These are phyloP conservation scores for Notothenia rossii DNA, from an alignment of 2,113 vertebrate species.

Conservation along the genomic window DNA sequence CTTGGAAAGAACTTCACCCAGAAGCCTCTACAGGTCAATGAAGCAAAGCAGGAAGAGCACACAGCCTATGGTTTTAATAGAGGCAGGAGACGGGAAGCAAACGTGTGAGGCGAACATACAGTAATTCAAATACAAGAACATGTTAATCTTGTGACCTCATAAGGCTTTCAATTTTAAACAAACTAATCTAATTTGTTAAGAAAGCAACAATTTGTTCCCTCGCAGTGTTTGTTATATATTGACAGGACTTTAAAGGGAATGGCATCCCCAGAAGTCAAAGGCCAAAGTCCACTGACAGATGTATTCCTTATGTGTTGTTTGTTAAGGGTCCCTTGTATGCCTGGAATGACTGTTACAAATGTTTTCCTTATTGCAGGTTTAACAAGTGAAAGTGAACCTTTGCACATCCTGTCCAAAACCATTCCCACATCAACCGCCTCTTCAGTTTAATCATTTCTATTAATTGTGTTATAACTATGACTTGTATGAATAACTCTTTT, in stretches of 20 bases:
- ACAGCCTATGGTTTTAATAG: constrained; percentile 30
- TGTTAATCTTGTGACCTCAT: constrained; percentile 21
- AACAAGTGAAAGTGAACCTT: constrained; percentile 8
- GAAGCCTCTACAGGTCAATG: constrained; percentile 42
- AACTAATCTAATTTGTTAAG: constrained; percentile 24
- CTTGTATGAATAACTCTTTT: neutral
- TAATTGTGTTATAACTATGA: neutral
- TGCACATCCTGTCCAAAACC: constrained; percentile 25
- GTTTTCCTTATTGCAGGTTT: constrained; percentile 8
- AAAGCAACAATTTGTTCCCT: constrained; percentile 8
- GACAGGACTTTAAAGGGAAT: neutral
- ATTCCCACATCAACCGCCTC: too few relatives aligned
- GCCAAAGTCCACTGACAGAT: constrained; percentile 21
- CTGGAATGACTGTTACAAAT: constrained; percentile 27
- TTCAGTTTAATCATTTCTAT: neutral
- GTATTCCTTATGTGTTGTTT: constrained; percentile 5
- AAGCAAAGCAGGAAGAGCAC: constrained; percentile 26
- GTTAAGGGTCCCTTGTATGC: constrained; percentile 3
- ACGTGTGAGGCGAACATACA: neutral
- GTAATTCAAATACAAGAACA: neutral
- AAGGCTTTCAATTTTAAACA: constrained; percentile 40
- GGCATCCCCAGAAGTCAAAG: constrained; percentile 36
- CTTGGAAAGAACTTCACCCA: constrained; percentile 52
- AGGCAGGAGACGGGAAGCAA: constrained; percentile 36
- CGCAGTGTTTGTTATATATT: constrained; percentile 11